Evolutionary conservation across 1,140 invertebrate genomes (phyloP).

Genomic region (Pogonomyrmex californicus): DNA sequence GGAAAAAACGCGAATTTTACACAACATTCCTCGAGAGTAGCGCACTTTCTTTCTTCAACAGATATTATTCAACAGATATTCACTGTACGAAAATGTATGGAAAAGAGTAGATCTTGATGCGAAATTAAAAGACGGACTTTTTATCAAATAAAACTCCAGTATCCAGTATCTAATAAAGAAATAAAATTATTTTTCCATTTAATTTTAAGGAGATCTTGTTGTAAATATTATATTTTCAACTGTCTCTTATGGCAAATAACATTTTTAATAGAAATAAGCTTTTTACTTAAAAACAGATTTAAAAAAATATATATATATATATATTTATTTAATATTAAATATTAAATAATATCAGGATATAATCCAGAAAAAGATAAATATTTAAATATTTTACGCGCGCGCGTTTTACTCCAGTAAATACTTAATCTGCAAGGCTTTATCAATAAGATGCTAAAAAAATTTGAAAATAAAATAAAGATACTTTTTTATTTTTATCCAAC

Average conservation of each 20-base stretch:
- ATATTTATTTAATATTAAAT: slow-evolving; percentile 15
- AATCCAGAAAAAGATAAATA: not conserved
- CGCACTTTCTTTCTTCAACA: not conserved
- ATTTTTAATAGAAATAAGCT: not conserved
- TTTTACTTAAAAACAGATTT: no score
- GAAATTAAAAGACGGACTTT: not conserved
- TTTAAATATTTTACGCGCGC: not conserved
- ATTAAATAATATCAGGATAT: not conserved
- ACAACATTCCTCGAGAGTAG: not conserved
- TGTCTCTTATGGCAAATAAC: not conserved
- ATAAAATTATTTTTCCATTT: not conserved
- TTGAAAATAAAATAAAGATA: not conserved
- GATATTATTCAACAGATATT: not conserved
- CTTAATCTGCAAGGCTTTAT: slow-evolving; percentile 2
- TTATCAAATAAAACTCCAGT: not conserved
- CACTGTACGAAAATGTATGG: not conserved
- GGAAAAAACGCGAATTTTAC: slow-evolving; percentile 22
- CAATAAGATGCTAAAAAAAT: slow-evolving; percentile 9
- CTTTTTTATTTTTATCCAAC: slow-evolving; percentile 13
- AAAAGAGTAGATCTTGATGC: not conserved
- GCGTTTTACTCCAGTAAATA: not conserved
- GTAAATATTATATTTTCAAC: not conserved
- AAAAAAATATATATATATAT: not conserved
- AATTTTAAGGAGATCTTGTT: not conserved
- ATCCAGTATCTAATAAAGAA: not conserved